Evolutionary conservation across 2,113 vertebrate species (phyloP), one percentile per base, ranked within the genome.

Genomic region (Hippocampus abdominalis): DNA sequence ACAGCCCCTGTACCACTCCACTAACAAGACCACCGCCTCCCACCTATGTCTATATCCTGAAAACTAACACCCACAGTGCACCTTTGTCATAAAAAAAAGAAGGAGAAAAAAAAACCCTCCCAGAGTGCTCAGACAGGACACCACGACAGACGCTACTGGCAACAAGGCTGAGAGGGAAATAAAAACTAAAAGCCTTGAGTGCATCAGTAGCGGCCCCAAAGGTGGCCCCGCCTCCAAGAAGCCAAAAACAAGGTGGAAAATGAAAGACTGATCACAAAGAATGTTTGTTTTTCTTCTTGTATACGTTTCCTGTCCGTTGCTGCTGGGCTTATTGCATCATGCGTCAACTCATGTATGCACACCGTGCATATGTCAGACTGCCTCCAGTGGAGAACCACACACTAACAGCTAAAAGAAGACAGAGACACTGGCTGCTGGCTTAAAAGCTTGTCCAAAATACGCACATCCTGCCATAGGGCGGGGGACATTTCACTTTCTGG

Each of bases 271-370:
- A 11, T 11, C 9, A 75, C 75, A 74, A 78, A 78, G n/a, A 72
- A 74, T 16, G 42, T 79, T 75, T 56, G 4, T 71, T 54, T 54
- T n/a, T 54, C 2, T 27, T 15, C 27, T n/a, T 36, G 29, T 74
- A 53, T 21, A 63, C 59, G 25, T 36, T 57, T 70, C 49, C 66
- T 1, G 32, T 71, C 80, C 76, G 78, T 66, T 70, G 77, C 61
- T 69, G 27, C 49, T 71, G 68, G 81, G 83, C 74, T 84, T 71
- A 86, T 84, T 70, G 83, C 87, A 89, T 79, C 69, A 73, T 80
- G 87, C 84, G 89, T 88, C 87, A 86, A 85, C 69, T 90, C 78
- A 89, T 90, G 94, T 98, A 98, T 99, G 95, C 96, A 97, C 91
- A 69, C 87, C 78, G 90, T 93, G 91, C 95, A 95, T 88, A 91